Evolutionary conservation across 2,113 vertebrate genomes (phyloP), one percentile per base, ranked within the genome.

Genomic region (Oreochromis tanganicae): DNA sequence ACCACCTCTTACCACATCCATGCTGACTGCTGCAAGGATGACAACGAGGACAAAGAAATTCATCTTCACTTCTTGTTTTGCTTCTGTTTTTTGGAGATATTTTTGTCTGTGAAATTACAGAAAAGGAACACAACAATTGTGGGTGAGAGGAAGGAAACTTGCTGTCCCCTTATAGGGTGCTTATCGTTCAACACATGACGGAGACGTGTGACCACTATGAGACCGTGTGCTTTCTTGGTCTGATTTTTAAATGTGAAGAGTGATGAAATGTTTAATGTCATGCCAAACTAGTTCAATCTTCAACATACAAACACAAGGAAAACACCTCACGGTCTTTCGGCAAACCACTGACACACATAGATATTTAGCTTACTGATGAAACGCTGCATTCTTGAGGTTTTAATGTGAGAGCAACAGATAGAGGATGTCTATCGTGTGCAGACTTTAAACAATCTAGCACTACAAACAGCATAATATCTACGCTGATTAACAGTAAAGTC

Each of bases 61-160:
- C 95, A 96, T 96, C 43, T 59, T 90, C 24, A 84, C 19, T 61
- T 86, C 48, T 79, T 34, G 14, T 92, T 92, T 93, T n/a, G 3
- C 85, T 95, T 94, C 93, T 89, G 55, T 83, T 93, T 92, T 92
- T 6, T 12, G 4, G 13, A 11, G 66, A 85, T 93, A 87, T 92
- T 91, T 93, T 66, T 82, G 63, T 85, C 86, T 87, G 82, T 63
- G 80, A 78, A 79, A 86, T 79, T 75, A 59, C 36, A 93, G 84
- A 92, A 88, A 84, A 55, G 55, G 48, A 82, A 85, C 59, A 46
- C 46, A 17, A 82, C 1, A 87, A 48, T 13, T 12, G 3, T 46
- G 6, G 19, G 83, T 9, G 24, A 46, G 4, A n/a, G 7, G 4
- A 57, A 73, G 5, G 11, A 24, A 61, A 79, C 55, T 24, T 46